These are phyloP conservation scores for Nipponacmea schrenckii DNA, from an alignment of 2,888 invertebrate species.

Conservation along the genomic window DNA sequence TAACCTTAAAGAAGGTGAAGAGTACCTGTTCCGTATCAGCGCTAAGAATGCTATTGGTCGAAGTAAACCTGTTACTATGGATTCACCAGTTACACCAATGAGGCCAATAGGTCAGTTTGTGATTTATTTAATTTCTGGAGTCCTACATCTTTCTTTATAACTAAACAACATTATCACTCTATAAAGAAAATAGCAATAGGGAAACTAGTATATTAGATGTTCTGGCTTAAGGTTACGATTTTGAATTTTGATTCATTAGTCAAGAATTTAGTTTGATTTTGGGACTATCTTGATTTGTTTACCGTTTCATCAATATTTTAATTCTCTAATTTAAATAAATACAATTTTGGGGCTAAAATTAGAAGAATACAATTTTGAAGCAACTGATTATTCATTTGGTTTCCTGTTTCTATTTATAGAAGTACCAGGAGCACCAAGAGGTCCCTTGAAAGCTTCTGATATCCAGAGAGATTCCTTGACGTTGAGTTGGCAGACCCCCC, in stretches of 20 bases:
- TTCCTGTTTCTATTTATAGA: constrained; percentile 37
- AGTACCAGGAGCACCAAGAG: constrained; percentile 56
- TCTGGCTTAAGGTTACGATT: too few relatives aligned
- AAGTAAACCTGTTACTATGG: constrained; percentile 68
- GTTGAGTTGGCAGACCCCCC: constrained; percentile 64
- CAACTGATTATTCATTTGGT: background rate
- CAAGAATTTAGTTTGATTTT: too few relatives aligned
- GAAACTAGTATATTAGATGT: too few relatives aligned
- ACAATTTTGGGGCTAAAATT: too few relatives aligned
- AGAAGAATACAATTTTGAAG: background rate
- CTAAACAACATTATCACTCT: too few relatives aligned
- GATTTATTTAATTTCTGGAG: background rate
- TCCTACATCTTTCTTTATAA: too few relatives aligned
- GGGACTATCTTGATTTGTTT: too few relatives aligned
- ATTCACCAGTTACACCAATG: constrained; percentile 68
- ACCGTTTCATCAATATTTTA: too few relatives aligned
- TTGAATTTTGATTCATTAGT: too few relatives aligned
- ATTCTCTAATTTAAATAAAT: too few relatives aligned
- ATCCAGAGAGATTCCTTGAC: constrained; percentile 52
- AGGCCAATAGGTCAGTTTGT: constrained; percentile 54
- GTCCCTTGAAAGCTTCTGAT: constrained; percentile 47
- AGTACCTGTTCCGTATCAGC: constrained; percentile 87
- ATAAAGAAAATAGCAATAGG: too few relatives aligned
- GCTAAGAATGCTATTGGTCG: constrained; percentile 91
- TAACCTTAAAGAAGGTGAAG: constrained; percentile 85